Evolutionary conservation across 2,888 invertebrate genomes (phyloP).

Genomic region (Lampropteryx suffumata): DNA sequence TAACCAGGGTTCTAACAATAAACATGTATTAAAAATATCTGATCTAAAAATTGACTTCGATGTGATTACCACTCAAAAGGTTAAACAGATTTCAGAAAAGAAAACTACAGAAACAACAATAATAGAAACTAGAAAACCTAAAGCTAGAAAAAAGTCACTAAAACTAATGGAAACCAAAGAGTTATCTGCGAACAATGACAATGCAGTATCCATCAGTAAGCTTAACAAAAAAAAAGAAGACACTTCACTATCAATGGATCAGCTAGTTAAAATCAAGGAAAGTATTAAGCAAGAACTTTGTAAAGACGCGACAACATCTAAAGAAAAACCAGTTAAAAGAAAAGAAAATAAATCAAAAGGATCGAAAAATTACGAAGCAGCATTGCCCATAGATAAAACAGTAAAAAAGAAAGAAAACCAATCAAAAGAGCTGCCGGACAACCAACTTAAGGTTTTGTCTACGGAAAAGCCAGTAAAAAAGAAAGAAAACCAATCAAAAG

Average conservation of each 20-base stretch:
- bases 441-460: conserved; percentile 21
- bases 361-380: conserved; percentile 32
- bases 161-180: conserved; percentile 39
- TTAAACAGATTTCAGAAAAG: background rate
- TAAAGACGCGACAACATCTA: background rate
- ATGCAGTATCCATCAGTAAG: conserved; percentile 3
- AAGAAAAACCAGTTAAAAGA: conserved; percentile 8
- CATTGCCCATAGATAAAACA: conserved; percentile 9
- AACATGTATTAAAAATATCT: background rate
- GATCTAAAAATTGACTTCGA: conserved; percentile 1
- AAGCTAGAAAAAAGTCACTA: conserved; percentile 42
- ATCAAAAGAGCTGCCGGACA: conserved; percentile 26
- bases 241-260: conserved; percentile 12
- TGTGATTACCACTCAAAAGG: background rate
- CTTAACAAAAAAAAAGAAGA: conserved; percentile 8
- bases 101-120: conserved; percentile 3
- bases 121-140: conserved; percentile 41
- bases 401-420: conserved; percentile 20
- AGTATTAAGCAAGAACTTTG: conserved; percentile 3
- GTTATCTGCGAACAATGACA: conserved; percentile 34
- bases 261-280: conserved; percentile 7
- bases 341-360: conserved; percentile 24
- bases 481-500: conserved; percentile 16
- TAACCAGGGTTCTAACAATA: background rate
- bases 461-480: conserved; percentile 16